A percentile compares a stretch with the other conserved stretches of the same genome.
These are phyloP conservation scores for Tineola bisselliella DNA, from an alignment of 2,888 invertebrate species.

Conservation along the genomic window DNA sequence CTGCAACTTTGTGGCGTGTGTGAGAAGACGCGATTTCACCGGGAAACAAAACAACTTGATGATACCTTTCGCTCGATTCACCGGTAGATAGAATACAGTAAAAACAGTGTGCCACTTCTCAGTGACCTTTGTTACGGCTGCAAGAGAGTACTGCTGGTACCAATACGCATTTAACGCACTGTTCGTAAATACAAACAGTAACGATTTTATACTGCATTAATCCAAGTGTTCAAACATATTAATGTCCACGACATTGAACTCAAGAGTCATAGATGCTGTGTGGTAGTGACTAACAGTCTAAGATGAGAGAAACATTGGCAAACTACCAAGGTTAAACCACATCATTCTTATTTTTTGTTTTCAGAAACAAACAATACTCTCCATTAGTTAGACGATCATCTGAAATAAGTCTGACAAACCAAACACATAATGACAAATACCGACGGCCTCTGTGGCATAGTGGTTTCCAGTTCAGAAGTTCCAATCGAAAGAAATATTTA, in stretches of 20 bases:
- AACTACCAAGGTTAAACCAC: slow-evolving; percentile 13
- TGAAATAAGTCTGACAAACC: not conserved
- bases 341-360: slow-evolving; percentile 8
- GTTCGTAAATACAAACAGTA: not conserved
- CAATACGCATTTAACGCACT: slow-evolving; percentile 7
- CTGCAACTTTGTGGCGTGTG: slow-evolving; percentile 28
- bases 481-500: too few species aligned
- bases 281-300: slow-evolving; percentile 10
- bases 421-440: too few species aligned
- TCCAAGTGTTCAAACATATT: not conserved
- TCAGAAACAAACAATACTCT: not conserved
- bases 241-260: slow-evolving; percentile 16
- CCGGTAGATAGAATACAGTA: slow-evolving; percentile 49
- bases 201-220: not conserved
- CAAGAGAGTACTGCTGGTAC: slow-evolving; percentile 26
- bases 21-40: slow-evolving; percentile 60
- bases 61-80: slow-evolving; percentile 62
- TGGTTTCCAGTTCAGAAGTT: too few species aligned
- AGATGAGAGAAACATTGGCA: slow-evolving; percentile 14
- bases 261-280: not conserved
- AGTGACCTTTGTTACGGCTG: slow-evolving; percentile 56
- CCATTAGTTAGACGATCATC: not conserved
- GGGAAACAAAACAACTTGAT: slow-evolving; percentile 42
- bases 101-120: slow-evolving; percentile 57
- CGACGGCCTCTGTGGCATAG: too few species aligned